Evolutionary conservation across 2,888 invertebrate genomes (phyloP).

Genomic region (Acanthopleura granulata): DNA sequence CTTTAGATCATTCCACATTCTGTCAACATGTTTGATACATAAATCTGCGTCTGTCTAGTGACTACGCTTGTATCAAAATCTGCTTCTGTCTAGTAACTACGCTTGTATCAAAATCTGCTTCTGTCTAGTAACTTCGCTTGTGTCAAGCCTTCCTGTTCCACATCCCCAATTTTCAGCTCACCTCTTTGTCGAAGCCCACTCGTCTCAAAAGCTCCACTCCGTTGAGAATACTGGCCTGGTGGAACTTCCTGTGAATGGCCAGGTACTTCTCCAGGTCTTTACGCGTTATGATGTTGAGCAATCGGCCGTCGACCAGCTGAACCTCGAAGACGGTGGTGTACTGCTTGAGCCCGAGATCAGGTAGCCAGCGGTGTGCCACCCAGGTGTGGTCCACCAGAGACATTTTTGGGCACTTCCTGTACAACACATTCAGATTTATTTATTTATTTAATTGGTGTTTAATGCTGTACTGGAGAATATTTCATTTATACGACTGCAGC

Average conservation of each 20-base stretch:
- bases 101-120: too few relatives aligned
- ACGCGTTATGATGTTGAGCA: conserved; percentile 92
- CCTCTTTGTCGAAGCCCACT: conserved; percentile 84
- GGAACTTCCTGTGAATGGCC: conserved; percentile 92
- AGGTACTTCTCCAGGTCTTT: conserved; percentile 95
- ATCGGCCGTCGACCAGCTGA: conserved; percentile 91
- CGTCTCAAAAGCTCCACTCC: conserved; percentile 92
- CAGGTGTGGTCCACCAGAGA: conserved; percentile 91
- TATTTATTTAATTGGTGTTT: too few relatives aligned
- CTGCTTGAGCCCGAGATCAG: conserved; percentile 90
- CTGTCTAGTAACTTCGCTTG: background rate
- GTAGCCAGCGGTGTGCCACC: conserved; percentile 94
- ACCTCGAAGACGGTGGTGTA: conserved; percentile 90
- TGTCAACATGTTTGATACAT: too few relatives aligned
- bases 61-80: too few relatives aligned
- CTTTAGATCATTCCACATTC: too few relatives aligned
- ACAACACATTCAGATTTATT: conserved; percentile 20
- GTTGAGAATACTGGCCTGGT: conserved; percentile 93
- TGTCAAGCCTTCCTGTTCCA: background rate
- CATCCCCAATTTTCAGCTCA: conserved; percentile 32
- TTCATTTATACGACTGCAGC: too few relatives aligned
- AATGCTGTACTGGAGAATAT: too few relatives aligned
- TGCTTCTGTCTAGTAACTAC: background rate
- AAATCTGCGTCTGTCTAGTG: too few relatives aligned
- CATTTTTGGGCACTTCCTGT: conserved; percentile 83